phyloP scores from a whole-genome alignment of 1,140 invertebrate species.

The Drosophila simulans region DNA sequence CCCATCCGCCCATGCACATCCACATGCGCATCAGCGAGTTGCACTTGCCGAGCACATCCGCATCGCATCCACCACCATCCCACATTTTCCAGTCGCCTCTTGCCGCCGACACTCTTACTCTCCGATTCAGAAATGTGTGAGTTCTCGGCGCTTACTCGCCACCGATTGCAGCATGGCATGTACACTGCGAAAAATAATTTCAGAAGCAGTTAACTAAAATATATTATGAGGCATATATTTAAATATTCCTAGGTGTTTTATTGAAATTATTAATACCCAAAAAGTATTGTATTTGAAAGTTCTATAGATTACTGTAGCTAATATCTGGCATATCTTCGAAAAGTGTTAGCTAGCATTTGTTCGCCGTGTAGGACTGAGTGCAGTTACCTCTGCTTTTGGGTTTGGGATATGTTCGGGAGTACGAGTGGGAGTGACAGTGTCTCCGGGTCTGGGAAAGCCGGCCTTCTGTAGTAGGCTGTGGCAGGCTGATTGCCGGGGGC shows the following conservation, averaged over 20 bases:
- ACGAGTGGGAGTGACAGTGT: background rate
- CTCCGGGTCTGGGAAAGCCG: background rate
- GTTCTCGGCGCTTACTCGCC: slow-evolving; percentile 64
- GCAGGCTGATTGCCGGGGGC: slow-evolving; percentile 36
- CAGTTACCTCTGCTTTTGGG: slow-evolving; percentile 63
- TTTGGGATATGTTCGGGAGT: background rate
- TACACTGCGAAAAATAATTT: slow-evolving; percentile 1
- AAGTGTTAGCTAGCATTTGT: background rate
- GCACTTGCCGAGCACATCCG: slow-evolving; percentile 33
- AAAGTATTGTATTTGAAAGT: too few species aligned
- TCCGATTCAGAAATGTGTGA: slow-evolving; percentile 31
- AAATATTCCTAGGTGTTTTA: too few species aligned
- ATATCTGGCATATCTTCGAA: too few species aligned
- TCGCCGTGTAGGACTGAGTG: slow-evolving; percentile 36
- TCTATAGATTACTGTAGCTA: too few species aligned
- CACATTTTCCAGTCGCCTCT: slow-evolving; percentile 1
- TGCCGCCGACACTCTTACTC: slow-evolving; percentile 45
- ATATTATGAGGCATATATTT: too few species aligned
- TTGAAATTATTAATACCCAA: too few species aligned
- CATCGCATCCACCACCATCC: background rate
- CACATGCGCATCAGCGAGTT: slow-evolving; percentile 49
- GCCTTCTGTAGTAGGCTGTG: slow-evolving; percentile 19
- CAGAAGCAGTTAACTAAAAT: background rate
- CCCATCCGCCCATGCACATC: background rate
- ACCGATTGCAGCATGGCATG: slow-evolving; percentile 46